A percentile compares a stretch with the other conserved stretches of the same genome.
Conservation (phyloP, 1,140 invertebrate species). For the Pinna nobilis region DNA sequence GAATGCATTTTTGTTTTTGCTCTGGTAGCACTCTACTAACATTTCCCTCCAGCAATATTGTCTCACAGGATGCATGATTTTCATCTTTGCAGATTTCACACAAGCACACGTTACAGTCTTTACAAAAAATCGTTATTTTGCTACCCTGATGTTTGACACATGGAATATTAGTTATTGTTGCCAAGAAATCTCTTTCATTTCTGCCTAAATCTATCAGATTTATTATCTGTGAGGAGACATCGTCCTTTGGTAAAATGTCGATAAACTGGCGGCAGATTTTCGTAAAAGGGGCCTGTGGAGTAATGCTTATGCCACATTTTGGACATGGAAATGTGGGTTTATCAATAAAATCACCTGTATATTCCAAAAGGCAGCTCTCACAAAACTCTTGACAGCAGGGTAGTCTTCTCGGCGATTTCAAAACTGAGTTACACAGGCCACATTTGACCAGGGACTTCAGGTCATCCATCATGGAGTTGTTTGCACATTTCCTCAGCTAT, state of each 20-base stretch:
- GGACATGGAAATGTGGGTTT: slow-evolving; percentile 2
- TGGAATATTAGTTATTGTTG: not conserved
- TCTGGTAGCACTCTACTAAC: not conserved
- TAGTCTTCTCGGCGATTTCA: not conserved
- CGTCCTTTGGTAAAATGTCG: not conserved
- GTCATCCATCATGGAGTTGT: too few species aligned
- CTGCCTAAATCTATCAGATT: too few species aligned
- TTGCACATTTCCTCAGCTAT: too few species aligned
- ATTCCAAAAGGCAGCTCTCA: not conserved
- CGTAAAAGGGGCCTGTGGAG: not conserved
- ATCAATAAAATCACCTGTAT: not conserved
- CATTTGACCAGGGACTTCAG: too few species aligned
- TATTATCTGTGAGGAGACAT: not conserved
- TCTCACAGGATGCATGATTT: not conserved
- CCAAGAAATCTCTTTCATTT: too few species aligned
- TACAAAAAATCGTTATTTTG: slow-evolving; percentile 1
- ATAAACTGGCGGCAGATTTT: not conserved
- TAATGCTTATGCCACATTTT: not conserved
- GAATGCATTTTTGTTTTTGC: not conserved
- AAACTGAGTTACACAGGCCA: too few species aligned
- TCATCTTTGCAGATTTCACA: not conserved
- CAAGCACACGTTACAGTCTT: not conserved
- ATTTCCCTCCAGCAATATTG: not conserved
- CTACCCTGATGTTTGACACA: not conserved
- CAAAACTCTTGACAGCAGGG: not conserved